Percentiles rank a stretch among this genome's conserved stretches.
Evolutionary conservation across 2,113 vertebrate species (phyloP).

Genomic region (Tor tambroides): DNA sequence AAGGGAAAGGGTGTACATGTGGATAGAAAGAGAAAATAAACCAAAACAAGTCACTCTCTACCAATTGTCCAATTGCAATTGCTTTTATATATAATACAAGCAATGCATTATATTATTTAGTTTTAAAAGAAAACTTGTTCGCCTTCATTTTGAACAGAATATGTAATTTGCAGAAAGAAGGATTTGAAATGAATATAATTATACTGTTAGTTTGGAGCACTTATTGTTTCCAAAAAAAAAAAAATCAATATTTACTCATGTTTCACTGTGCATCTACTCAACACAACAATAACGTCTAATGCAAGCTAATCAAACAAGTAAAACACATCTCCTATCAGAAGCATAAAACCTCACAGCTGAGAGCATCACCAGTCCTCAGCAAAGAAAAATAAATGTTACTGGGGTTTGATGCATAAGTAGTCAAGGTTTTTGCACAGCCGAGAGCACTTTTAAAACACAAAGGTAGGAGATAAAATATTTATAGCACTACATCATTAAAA

Average conservation of each 20-base stretch:
- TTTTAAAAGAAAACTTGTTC: neutral
- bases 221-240: neutral
- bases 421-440: constrained; percentile 12
- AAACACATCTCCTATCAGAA: neutral
- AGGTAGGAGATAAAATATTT: constrained; percentile 35
- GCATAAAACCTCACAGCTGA: constrained; percentile 2
- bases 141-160: neutral
- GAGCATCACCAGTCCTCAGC: neutral
- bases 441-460: constrained; percentile 34
- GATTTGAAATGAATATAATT: neutral
- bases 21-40: neutral
- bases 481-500: constrained; percentile 40
- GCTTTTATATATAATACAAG: neutral
- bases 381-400: constrained; percentile 23
- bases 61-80: neutral
- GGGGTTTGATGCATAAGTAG: constrained; percentile 19
- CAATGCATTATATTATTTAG: neutral
- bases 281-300: neutral
- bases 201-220: neutral
- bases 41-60: neutral
- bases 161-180: neutral
- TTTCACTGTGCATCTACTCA: constrained; percentile 2
- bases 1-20: constrained; percentile 1
- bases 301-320: constrained; percentile 7
- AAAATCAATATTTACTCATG: neutral